Base-by-base conservation (phyloP, 2,888 invertebrate genomes). In the Heteropelma amictum region DNA sequence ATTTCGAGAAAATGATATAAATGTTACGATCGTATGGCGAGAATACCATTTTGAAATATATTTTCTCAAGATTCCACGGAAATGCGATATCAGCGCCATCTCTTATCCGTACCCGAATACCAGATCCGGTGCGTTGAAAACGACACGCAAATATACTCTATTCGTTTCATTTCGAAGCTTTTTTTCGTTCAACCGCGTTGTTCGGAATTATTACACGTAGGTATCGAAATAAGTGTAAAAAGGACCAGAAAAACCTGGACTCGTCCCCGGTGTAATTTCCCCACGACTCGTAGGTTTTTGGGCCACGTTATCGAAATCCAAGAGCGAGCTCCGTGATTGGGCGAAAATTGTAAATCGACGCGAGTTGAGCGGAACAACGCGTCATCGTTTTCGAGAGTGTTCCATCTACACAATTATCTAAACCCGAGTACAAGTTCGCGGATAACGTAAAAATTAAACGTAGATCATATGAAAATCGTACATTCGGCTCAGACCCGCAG, bases 241-340 rank as follows among this genome's bases (percentile, higher is more conserved):
- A 54, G 6, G 21, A 56, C n/a, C 5, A 14, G 14, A 17, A 40
- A 54, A 30, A 42, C 8, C 30, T 63, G 33, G 30, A 8, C 47
- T 54, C 28, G 63, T 61, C n/a, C 58, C 58, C 14, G 58, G 53
- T 51, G 58, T 56, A 23, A 58, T 38, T 14, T 12, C 17, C n/a
- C n/a, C 33, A 45, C 30, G 40, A 21, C 23, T 58, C 45, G 53
- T 42, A 26, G 49, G 33, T n/a, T n/a, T n/a, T n/a, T 61, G 61
- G 60, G 72, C 72, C 72, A 73, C 72, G 72, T 73, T 73, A 63
- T n/a, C 60, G 60, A 26, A 61, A 61, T 30, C 26, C 14, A 4
- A n/a, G 7, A 38, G 33, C 7, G 3, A 47, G 33, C 38, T n/a
- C n/a, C 23, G 45, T 8, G 17, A 68, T 68, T 69, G 73, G 63